phyloP scores from a whole-genome alignment of 2,797 vertebrate genomes.

The Cirrhinus mrigala region DNA sequence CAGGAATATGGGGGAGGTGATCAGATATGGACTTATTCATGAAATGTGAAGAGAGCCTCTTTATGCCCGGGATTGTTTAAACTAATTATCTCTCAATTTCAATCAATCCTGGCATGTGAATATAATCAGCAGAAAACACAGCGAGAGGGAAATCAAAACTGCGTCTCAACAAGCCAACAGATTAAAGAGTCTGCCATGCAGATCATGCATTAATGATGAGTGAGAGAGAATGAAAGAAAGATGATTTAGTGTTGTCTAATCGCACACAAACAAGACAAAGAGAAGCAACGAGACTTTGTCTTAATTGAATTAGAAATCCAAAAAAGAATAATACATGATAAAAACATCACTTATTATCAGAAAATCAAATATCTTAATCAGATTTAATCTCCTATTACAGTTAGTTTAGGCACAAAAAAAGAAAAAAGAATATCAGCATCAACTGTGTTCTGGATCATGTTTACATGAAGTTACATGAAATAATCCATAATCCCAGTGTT shows the following conservation, averaged over 20 bases:
- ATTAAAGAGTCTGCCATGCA: slow-evolving; percentile 52
- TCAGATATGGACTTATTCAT: neutral
- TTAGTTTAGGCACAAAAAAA: neutral
- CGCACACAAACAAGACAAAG: slow-evolving; percentile 42
- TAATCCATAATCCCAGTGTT: neutral
- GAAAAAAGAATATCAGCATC: neutral
- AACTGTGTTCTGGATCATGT: neutral
- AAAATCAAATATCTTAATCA: neutral
- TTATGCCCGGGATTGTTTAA: slow-evolving; percentile 48
- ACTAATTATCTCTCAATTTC: slow-evolving; percentile 60
- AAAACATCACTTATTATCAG: neutral
- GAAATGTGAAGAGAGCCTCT: slow-evolving; percentile 1
- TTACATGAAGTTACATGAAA: neutral
- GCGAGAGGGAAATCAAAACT: slow-evolving; percentile 54
- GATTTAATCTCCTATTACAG: neutral
- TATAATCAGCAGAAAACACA: slow-evolving; percentile 58
- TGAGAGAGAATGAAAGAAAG: slow-evolving; percentile 33
- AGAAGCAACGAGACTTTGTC: slow-evolving; percentile 22
- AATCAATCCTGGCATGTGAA: slow-evolving; percentile 54
- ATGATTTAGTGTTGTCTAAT: slow-evolving; percentile 54
- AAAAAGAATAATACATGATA: neutral
- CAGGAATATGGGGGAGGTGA: neutral
- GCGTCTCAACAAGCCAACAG: slow-evolving; percentile 50
- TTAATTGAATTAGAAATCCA: slow-evolving; percentile 4
- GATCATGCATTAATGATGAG: slow-evolving; percentile 56